These are phyloP conservation scores for Limulus polyphemus DNA, from an alignment of 2,888 invertebrate species.

Conservation along the genomic window DNA sequence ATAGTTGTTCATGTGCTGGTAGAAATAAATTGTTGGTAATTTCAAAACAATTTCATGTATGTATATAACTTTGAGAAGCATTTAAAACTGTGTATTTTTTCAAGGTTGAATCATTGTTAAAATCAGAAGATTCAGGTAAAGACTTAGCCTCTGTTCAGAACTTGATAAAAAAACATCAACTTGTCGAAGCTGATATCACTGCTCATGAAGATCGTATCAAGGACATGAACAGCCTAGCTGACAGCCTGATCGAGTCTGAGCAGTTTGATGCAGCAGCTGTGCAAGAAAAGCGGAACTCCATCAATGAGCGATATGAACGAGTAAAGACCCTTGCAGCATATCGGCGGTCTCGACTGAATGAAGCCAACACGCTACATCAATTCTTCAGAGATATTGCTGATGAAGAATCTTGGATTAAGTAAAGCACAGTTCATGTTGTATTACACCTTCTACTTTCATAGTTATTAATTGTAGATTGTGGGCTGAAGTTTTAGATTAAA, in stretches of 20 bases:
- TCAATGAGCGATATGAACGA: constrained; percentile 92
- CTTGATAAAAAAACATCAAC: constrained; percentile 93
- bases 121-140: constrained; percentile 93
- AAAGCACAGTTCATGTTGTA: constrained; percentile 11
- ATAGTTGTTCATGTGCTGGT: no score
- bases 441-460: no score
- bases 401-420: constrained; percentile 99
- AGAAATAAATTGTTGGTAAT: no score
- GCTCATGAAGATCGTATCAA: constrained; percentile 91
- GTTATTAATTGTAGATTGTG: no score
- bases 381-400: constrained; percentile 99
- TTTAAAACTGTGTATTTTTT: constrained; percentile 20
- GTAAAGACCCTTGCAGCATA: constrained; percentile 84
- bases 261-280: constrained; percentile 96
- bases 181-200: constrained; percentile 94
- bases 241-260: constrained; percentile 86
- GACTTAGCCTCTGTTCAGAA: constrained; percentile 97
- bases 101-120: constrained; percentile 67
- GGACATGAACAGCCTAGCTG: constrained; percentile 91
- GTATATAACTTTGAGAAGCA: constrained; percentile 6
- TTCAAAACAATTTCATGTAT: no score
- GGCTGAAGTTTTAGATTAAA: no score
- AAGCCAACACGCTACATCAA: constrained; percentile 95
- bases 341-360: constrained; percentile 78
- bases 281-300: constrained; percentile 75